Percentiles rank a stretch among this genome's conserved stretches.
phyloP scores from a whole-genome alignment of 2,113 vertebrate genomes.

The Delphinus delphis region DNA sequence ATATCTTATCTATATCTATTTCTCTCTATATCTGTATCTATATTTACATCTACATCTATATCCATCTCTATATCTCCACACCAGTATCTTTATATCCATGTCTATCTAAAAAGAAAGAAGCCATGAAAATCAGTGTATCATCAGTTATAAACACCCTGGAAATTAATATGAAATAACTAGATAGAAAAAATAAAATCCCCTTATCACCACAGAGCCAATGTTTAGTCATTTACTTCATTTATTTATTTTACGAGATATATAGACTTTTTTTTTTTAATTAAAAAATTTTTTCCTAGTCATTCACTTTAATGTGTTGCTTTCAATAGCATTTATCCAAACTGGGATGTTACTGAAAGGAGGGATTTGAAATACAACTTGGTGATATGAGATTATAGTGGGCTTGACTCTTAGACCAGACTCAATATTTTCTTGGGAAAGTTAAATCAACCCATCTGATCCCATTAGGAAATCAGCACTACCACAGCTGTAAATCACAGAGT shows the following conservation, averaged over 20 bases:
- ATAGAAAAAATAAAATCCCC: background rate
- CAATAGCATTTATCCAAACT: background rate
- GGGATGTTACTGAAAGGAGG: background rate
- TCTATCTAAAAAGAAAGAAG: background rate
- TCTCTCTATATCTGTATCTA: background rate
- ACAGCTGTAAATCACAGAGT: conserved; percentile 8
- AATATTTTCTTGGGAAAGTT: background rate
- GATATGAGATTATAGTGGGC: background rate
- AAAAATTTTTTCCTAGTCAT: background rate
- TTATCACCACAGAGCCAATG: background rate
- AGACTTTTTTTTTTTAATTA: no score
- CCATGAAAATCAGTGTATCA: background rate
- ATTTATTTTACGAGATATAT: no score
- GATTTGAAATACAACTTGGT: background rate
- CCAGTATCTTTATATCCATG: background rate
- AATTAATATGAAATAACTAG: background rate
- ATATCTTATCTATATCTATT: background rate
- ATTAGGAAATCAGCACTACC: conserved; percentile 2
- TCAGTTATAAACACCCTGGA: background rate
- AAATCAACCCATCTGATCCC: background rate
- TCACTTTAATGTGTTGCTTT: background rate
- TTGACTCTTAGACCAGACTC: conserved; percentile 23
- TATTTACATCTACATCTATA: background rate
- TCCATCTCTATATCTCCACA: background rate
- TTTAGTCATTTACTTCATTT: background rate